Evolutionary conservation across 2,797 vertebrate genomes (phyloP).

Genomic region (Tragelaphus oryx): DNA sequence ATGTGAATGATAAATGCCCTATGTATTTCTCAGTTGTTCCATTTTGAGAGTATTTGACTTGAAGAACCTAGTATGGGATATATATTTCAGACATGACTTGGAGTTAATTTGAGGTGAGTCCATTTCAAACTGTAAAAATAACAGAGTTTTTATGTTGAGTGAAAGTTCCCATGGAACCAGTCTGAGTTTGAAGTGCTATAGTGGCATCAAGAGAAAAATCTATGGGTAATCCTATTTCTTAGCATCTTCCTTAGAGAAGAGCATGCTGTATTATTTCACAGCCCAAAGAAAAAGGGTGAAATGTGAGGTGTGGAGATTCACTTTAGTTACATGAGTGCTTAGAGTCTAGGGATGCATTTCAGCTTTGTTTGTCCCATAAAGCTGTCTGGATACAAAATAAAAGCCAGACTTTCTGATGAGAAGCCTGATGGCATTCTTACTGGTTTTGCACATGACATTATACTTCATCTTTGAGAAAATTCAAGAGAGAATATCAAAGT

Average conservation of each 20-base stretch:
- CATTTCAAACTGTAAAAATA: conserved; percentile 57
- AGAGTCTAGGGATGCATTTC: not conserved
- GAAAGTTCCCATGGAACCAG: conserved; percentile 49
- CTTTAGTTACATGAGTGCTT: not conserved
- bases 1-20: conserved; percentile 17
- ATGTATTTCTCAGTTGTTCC: conserved; percentile 18
- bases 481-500: not conserved
- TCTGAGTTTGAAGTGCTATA: conserved; percentile 46
- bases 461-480: conserved; percentile 36
- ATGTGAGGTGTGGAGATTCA: not conserved
- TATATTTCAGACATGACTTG: conserved; percentile 63
- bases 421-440: conserved; percentile 46
- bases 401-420: conserved; percentile 40
- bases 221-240: conserved; percentile 21
- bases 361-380: conserved; percentile 42
- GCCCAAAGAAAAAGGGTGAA: not conserved
- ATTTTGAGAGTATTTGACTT: conserved; percentile 47
- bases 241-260: conserved; percentile 52
- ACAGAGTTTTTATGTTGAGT: conserved; percentile 41
- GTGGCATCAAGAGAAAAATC: conserved; percentile 45
- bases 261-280: conserved; percentile 28
- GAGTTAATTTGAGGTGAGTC: conserved; percentile 65
- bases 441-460: not conserved
- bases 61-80: conserved; percentile 47
- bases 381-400: conserved; percentile 33